Percentiles rank a stretch among this genome's conserved stretches.
Conservation (phyloP, 2,113 vertebrate genomes). For the Plectropomus leopardus region DNA sequence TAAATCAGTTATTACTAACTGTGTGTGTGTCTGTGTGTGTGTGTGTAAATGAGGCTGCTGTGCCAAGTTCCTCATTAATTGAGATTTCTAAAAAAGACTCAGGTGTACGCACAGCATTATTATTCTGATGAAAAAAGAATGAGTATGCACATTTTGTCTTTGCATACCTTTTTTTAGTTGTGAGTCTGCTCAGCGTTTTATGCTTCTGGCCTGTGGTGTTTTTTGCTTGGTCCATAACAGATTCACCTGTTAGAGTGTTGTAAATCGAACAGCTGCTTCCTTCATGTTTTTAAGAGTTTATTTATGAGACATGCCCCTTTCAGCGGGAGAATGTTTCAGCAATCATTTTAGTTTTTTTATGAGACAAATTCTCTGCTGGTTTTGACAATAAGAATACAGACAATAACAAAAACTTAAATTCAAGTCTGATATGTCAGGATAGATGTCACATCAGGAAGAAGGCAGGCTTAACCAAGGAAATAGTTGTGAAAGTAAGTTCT, state of each 20-base stretch:
- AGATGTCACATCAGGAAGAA: background rate
- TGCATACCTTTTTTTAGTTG: too few species aligned
- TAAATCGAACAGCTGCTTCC: conserved; percentile 8
- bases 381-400: background rate
- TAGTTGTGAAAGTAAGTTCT: background rate
- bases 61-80: too few species aligned
- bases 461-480: too few species aligned
- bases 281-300: background rate
- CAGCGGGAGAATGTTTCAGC: background rate
- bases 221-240: background rate
- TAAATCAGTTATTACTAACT: too few species aligned
- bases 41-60: too few species aligned
- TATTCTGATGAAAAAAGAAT: too few species aligned
- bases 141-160: too few species aligned
- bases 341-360: background rate
- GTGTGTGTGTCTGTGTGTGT: too few species aligned
- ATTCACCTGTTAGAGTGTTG: background rate
- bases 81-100: too few species aligned
- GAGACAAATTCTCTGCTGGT: background rate
- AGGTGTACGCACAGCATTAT: too few species aligned
- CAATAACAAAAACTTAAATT: background rate
- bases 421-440: background rate
- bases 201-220: background rate
- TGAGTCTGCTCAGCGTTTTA: too few species aligned
- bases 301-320: conserved; percentile 1